A percentile compares a stretch with the other conserved stretches of the same genome.
Evolutionary conservation across 2,797 vertebrate genomes (phyloP).

Genomic region (Eulemur mongoz): DNA sequence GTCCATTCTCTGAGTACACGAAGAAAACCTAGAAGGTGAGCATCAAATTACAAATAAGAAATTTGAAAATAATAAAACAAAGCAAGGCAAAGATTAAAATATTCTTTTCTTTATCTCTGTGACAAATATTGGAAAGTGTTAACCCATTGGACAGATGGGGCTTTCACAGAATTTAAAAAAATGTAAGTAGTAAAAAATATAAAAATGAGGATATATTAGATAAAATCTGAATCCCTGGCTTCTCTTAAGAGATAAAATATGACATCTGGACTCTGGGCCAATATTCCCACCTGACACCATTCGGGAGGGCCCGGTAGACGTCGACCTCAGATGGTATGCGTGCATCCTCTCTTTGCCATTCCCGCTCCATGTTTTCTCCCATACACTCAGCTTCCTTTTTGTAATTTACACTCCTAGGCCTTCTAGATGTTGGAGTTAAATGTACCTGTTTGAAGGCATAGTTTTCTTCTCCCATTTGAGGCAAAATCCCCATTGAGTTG

Average conservation of each 20-base stretch:
- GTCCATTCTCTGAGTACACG: neutral
- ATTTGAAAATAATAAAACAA: neutral
- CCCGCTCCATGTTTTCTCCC: neutral
- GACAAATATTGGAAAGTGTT: neutral
- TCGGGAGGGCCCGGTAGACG: neutral
- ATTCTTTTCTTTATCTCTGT: neutral
- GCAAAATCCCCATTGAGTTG: neutral
- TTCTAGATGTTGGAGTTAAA: neutral
- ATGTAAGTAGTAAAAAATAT: neutral
- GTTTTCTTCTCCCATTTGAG: neutral
- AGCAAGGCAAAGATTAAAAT: neutral
- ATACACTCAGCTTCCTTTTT: neutral
- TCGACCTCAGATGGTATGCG: accelerated
- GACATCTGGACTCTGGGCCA: neutral
- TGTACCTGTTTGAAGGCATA: neutral
- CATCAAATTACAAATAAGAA: neutral
- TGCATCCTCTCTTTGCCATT: accelerated
- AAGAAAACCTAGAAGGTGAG: neutral
- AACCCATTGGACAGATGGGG: neutral
- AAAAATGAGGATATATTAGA: neutral
- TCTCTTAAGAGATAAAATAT: neutral
- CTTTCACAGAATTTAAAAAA: neutral
- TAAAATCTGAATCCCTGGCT: neutral
- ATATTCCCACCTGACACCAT: neutral
- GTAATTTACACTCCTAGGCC: neutral